Evolutionary conservation across 2,797 vertebrate genomes (phyloP), one percentile per base, ranked within the genome.

Genomic region (Malurus leucopterus): DNA sequence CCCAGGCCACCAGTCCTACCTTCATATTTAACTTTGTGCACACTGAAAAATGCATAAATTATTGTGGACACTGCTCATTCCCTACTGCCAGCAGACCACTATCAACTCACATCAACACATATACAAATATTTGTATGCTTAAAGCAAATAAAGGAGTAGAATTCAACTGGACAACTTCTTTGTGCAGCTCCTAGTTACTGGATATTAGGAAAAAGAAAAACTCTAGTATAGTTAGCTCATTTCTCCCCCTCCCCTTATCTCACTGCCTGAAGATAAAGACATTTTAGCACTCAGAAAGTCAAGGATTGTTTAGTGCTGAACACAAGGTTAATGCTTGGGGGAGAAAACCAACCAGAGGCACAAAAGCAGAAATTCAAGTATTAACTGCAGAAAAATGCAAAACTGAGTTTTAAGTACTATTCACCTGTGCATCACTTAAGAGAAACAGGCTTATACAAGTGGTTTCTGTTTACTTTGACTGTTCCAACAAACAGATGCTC

Each of bases 71-170:
- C 58, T 24, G 14, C 8, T 70, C 46, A 24, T 5, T 43, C 47
- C 54, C 62, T 29, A 14, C 4, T 16, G 36, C 43, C 75, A 47
- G 57, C 46, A 74, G 54, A 49, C 10, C 15, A 16, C 41, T 62
- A 41, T 22, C 58, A 74, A n/a, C 30, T 47, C 27, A 0, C 36
- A 36, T 36, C 36, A 36, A 36, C 36, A 36, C 36, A 36, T 36
- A 36, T 4, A 27, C 12, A 47, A 32, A 8, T 4, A 30, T 3
- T 0, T 5, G 11, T 8, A 20, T 3, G 24, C 38, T 69, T 65
- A 49, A 69, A 72, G n/a, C 59, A 63, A 77, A 64, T 7, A 65
- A 50, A 36, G 26, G 13, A 69, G 41, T 13, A 57, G 27, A 85
- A 49, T 30, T 64, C 72, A 83, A 14, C 17, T 8, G 15, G 50